Evolutionary conservation across 2,113 vertebrate species (phyloP), one percentile per base, ranked within the genome.

Genomic region (Cryptomyrus ogoouensis): DNA sequence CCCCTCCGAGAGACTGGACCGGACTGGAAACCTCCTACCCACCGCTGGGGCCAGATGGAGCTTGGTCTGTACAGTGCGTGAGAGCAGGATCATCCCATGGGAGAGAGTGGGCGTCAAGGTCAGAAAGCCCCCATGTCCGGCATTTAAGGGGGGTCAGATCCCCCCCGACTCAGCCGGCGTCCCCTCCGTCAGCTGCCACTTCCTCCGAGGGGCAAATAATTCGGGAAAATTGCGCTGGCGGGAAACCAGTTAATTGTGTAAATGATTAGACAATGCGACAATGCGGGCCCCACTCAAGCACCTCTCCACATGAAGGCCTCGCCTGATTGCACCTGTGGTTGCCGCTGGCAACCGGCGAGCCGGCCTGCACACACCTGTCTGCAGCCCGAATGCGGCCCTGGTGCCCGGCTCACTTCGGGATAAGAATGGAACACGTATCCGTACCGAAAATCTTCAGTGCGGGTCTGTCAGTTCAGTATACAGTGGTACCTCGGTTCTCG

Each of bases 201-300:
- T 87, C 49, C 86, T 19, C 50, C 19, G 31, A 87, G 86, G 31
- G 50, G 9, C 44, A 15, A 13, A 86, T 50, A 86, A 50, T 86
- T 86, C 83, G 2, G 47, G 24, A 87, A 56, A 52, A 87, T 56
- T 56, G 86, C 50, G 17, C 86, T 35, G 86, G 47, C 83, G 47
- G 44, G 47, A 86, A 87, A 87, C 50, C 86, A 53, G 50, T 87
- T 87, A 87, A 87, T 87, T 87, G 49, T 53, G 49, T 87, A 56
- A 87, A 87, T 56, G 86, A 87, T 87, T 53, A 87, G 50, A 87
- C 49, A 56, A 35, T 52, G 50, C 3, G 86, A 56, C 86, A 15
- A 27, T 47, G 46, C 44, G 83, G 21, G 96, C 95, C 94, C 94
- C 13, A 50, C 47, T 86, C 44, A 47, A 87, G 86, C 50, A 50